Evolutionary conservation across 2,797 vertebrate species (phyloP), one percentile per base, ranked within the genome.

Genomic region (Eremophila alpestris): DNA sequence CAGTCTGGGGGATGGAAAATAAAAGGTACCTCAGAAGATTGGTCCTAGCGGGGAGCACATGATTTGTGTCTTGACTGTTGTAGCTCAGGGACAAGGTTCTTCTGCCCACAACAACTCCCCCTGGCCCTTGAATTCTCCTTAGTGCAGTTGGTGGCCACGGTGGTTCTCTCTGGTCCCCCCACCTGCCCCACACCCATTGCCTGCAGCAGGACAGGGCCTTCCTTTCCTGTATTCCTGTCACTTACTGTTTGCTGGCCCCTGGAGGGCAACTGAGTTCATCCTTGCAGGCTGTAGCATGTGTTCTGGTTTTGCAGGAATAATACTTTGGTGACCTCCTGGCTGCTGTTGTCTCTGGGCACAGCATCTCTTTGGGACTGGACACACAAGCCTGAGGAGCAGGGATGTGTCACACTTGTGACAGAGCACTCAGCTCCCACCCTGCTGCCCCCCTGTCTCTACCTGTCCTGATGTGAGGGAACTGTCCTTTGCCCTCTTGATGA

Each of bases 321-420:
- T 8, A 5, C 22, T 30, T 13, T 62, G 56, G 32, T 68, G 65
- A 16, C 29, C 32, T 76, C 43, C 67, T 56, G 71, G 27, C 32
- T 81, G 83, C 54, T 73, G 26, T 6, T 5, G 1, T 32, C 17
- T 69, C 55, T 73, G 90, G 59, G 32, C 49, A 56, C 65, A 78
- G 49, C 45, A 19, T 1, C 40, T 65, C 51, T 76, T 41, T 77
- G 43, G 9, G 10, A 5, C 23, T 30, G 49, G 51, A 54, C n/a
- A 56, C 21, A 12, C 0, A 0, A 0, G 6, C 30, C 70, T 4
- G 3, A 11, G 5, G 63, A 46, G 27, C 3, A 29, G 52, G 40
- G 40, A 49, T 0, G 2, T 64, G 62, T 30, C 20, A 20, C 34
- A 10, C 17, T 83, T 2, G 5, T 69, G 77, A 29, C 27, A 49